Base-by-base conservation (phyloP, 2,113 vertebrate species). In the Canis aureus region DNA sequence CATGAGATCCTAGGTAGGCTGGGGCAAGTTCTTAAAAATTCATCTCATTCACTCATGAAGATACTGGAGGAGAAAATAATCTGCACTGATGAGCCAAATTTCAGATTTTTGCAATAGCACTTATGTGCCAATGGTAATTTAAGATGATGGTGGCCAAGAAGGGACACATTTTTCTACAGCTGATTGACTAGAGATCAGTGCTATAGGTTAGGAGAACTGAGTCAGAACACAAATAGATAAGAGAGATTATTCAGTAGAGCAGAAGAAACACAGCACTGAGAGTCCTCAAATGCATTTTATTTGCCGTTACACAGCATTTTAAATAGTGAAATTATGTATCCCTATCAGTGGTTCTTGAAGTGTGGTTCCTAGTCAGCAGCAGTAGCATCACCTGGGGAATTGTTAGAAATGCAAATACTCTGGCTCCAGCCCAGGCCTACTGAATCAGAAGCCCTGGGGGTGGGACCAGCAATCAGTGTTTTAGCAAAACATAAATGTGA, bases 31-130 rank as follows among this genome's bases (percentile, higher is more conserved):
- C 64, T 86, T 73, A 43, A 94, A 86, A 86, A 71, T 49, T 73
- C 51, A 64, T 94, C 27, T 88, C 27, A 49, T 66, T 82, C 92
- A 25, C 69, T 92, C 7, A 11, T 53, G 59, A 84, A 79, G 64
- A 80, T 90, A 81, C 25, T 81, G 64, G 49, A 90, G 25, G 74
- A 27, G 67, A 91, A 93, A 73, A 67, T 79, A 57, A 67, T 82
- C 57, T 85, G 25, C n/a, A 49, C 11, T 2, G 53, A 55, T 22
- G 81, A 96, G 35, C 35, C 64, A 76, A 79, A 8, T 78, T 82
- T 83, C 38, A 76, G 55, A 93, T 67, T 90, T 85, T 93, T 64
- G 57, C 27, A 60, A 22, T 17, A 55, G 17, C 29, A 22, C 20
- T 43, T 80, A 12, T 6, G 7, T 10, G 11, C 60, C 66, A 57